Evolutionary conservation across 2,113 vertebrate species (phyloP).

Genomic region (Lophotis ruficrista): DNA sequence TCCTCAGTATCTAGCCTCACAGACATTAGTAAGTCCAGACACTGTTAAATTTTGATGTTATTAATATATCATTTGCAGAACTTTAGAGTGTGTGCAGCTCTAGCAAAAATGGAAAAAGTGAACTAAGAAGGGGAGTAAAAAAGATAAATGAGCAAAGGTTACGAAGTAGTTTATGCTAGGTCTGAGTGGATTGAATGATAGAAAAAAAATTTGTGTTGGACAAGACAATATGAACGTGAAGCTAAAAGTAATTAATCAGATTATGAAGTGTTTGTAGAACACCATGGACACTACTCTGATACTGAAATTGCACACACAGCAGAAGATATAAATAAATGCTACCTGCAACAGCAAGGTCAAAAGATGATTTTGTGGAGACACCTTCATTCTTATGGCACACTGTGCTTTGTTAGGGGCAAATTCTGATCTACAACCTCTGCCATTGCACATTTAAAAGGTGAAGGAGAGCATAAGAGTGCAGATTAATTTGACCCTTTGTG

Average conservation of each 20-base stretch:
- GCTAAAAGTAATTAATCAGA: conserved; percentile 29
- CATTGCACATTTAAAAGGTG: neutral
- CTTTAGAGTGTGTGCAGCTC: neutral
- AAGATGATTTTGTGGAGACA: neutral
- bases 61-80: neutral
- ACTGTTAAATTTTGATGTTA: neutral
- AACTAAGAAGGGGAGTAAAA: neutral
- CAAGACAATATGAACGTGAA: neutral
- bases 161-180: neutral
- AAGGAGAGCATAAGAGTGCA: neutral
- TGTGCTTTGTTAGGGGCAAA: neutral
- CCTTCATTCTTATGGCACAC: neutral
- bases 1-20: neutral
- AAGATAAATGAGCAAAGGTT: conserved; percentile 10
- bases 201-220: neutral
- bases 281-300: neutral
- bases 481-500: neutral
- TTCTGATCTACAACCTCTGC: neutral
- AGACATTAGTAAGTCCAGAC: neutral
- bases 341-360: neutral
- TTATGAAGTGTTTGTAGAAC: neutral
- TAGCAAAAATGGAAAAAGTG: neutral
- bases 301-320: neutral
- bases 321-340: neutral
- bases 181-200: neutral